phyloP scores from a whole-genome alignment of 1,140 invertebrate genomes.

The Prorops nasuta region DNA sequence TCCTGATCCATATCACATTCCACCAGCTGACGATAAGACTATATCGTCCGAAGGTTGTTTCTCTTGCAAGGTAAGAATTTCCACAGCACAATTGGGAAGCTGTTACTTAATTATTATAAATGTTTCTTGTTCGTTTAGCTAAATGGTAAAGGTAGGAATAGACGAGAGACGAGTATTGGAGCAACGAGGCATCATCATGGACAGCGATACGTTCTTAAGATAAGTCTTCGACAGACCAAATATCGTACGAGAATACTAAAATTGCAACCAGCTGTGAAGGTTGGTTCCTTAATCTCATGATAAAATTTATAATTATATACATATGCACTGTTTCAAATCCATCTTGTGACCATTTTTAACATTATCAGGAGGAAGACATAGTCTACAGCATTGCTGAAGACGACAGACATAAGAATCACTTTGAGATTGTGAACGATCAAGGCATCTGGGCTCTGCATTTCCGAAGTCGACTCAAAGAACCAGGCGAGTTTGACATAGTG shows the following conservation, averaged over 20 bases:
- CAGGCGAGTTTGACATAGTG: slow-evolving; percentile 60
- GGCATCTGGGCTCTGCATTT: slow-evolving; percentile 68
- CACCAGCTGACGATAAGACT: slow-evolving; percentile 64
- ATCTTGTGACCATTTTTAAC: too few species aligned
- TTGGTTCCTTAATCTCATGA: slow-evolving; percentile 25
- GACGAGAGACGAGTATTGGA: slow-evolving; percentile 21
- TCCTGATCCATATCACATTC: slow-evolving; percentile 54
- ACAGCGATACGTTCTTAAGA: slow-evolving; percentile 57
- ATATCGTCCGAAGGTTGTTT: slow-evolving; percentile 89
- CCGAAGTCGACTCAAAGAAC: slow-evolving; percentile 57
- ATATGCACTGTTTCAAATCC: too few species aligned
- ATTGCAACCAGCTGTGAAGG: slow-evolving; percentile 66
- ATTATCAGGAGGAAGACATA: slow-evolving; percentile 59
- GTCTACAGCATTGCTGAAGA: slow-evolving; percentile 66
- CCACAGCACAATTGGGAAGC: too few species aligned
- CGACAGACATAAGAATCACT: slow-evolving; percentile 65
- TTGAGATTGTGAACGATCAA: slow-evolving; percentile 65
- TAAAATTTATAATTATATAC: slow-evolving; percentile 3
- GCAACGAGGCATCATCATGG: slow-evolving; percentile 49
- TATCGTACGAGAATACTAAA: slow-evolving; percentile 65
- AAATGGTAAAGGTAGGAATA: slow-evolving; percentile 11
- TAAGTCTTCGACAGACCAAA: slow-evolving; percentile 62
- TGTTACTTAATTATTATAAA: too few species aligned
- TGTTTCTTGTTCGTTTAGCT: neutral
- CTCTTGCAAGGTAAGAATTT: slow-evolving; percentile 77